Evolutionary conservation across 2,113 vertebrate species (phyloP).

Genomic region (Labeo catla): DNA sequence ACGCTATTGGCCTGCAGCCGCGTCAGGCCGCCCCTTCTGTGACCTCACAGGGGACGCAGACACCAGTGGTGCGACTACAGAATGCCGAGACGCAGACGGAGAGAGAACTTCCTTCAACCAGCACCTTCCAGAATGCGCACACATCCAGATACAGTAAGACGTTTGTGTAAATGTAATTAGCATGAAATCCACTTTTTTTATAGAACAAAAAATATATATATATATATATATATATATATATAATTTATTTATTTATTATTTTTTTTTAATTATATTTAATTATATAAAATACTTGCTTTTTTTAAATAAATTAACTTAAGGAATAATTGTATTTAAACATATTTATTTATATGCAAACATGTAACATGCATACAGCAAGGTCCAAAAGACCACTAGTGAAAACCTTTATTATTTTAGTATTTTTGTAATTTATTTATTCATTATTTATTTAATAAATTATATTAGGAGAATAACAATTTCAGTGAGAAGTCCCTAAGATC

Average conservation of each 20-base stretch:
- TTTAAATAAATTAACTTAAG: too few species aligned
- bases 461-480: neutral
- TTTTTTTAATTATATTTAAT: too few species aligned
- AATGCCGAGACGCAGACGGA: slow-evolving; percentile 97
- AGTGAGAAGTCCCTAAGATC: neutral
- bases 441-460: neutral
- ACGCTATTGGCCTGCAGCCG: slow-evolving; percentile 95
- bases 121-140: slow-evolving; percentile 75
- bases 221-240: too few species aligned
- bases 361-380: neutral
- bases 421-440: too few species aligned
- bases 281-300: too few species aligned
- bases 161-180: neutral
- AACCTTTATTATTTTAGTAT: too few species aligned
- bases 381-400: too few species aligned
- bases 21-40: slow-evolving; percentile 93
- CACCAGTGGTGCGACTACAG: slow-evolving; percentile 90
- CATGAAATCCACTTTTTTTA: neutral
- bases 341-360: neutral
- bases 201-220: neutral
- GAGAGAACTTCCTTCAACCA: slow-evolving; percentile 85
- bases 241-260: too few species aligned
- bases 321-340: too few species aligned
- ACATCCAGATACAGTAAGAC: slow-evolving; percentile 65
- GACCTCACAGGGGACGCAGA: slow-evolving; percentile 97